Evolutionary conservation across 2,113 vertebrate genomes (phyloP).

Genomic region (Nipponia nippon): DNA sequence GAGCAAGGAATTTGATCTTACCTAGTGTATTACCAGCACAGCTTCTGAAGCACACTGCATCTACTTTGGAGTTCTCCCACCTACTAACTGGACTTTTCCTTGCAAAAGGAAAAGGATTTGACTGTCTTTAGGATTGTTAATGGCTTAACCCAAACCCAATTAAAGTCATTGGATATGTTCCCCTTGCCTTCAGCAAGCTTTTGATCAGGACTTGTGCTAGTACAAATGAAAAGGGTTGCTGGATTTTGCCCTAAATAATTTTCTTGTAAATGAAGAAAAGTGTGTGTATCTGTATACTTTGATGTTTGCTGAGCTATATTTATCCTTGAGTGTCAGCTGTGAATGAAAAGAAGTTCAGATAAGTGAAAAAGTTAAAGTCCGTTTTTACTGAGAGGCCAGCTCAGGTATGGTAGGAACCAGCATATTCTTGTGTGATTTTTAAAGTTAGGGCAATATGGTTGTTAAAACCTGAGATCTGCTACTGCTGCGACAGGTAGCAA

Average conservation of each 20-base stretch:
- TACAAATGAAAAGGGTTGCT: not conserved
- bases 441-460: not conserved
- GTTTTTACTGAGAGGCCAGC: not conserved
- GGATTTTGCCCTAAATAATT: not conserved
- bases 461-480: not conserved
- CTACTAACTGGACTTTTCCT: not conserved
- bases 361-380: not conserved
- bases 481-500: not conserved
- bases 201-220: not conserved
- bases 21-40: not conserved
- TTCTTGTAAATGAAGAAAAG: not conserved
- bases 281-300: not conserved
- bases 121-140: not conserved
- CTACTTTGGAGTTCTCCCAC: not conserved
- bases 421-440: not conserved
- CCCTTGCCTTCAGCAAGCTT: not conserved
- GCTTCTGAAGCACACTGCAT: not conserved
- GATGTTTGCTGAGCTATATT: not conserved
- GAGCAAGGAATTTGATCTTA: not conserved
- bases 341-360: not conserved
- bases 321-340: not conserved
- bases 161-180: not conserved
- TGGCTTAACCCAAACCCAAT: not conserved
- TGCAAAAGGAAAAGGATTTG: not conserved
- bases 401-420: not conserved